Percentiles rank a stretch among this genome's conserved stretches.
phyloP scores from a whole-genome alignment of 2,113 vertebrate species.

The Morone saxatilis region DNA sequence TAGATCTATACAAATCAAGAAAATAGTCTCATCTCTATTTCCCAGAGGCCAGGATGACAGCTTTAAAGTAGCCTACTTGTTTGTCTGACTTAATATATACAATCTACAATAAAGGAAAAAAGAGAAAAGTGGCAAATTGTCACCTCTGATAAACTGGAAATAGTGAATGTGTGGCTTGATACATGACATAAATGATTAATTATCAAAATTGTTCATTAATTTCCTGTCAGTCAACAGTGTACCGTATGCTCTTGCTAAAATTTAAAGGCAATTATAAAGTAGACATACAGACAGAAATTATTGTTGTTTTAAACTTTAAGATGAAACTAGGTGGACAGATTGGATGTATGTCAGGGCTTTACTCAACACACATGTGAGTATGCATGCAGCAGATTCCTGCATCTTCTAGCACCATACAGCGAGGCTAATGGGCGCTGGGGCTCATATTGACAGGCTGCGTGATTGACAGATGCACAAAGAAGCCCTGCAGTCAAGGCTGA shows the following conservation, averaged over 20 bases:
- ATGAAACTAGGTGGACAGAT: not conserved
- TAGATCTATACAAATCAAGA: not conserved
- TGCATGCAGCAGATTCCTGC: slow-evolving; percentile 41
- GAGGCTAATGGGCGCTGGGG: slow-evolving; percentile 63
- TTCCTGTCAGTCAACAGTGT: not conserved
- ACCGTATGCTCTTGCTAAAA: not conserved
- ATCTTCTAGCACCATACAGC: slow-evolving; percentile 47
- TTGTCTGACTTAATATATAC: not conserved
- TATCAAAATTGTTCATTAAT: not conserved
- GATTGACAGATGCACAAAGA: slow-evolving; percentile 72
- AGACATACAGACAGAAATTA: not conserved
- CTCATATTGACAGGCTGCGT: slow-evolving; percentile 61
- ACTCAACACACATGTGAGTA: slow-evolving; percentile 26
- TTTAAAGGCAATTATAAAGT: not conserved
- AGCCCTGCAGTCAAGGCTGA: slow-evolving; percentile 53
- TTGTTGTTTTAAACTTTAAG: not conserved
- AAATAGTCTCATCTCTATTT: not conserved
- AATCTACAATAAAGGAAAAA: not conserved
- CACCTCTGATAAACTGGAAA: not conserved
- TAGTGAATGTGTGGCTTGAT: not conserved
- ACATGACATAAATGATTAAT: not conserved
- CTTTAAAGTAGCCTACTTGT: not conserved
- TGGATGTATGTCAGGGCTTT: slow-evolving; percentile 11
- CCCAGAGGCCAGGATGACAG: not conserved
- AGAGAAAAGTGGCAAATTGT: not conserved